Conservation (phyloP, 37 sponge, comb jelly and placozoan genomes). For the Agelas oroides region DNA sequence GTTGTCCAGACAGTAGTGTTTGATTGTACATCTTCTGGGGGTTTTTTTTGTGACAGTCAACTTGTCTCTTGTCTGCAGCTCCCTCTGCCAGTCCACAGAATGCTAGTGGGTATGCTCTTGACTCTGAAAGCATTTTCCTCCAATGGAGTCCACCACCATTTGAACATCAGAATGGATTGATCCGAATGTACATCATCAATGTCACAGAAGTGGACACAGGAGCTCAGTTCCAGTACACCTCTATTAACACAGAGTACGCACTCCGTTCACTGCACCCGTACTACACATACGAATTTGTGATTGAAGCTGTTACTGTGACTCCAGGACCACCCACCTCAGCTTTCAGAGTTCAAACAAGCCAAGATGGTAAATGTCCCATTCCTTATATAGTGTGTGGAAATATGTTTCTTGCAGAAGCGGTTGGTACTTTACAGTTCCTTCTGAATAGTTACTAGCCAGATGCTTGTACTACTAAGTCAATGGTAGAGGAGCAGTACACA, state of each 20-base stretch:
- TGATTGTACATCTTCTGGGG: no score
- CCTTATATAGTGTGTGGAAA: no score
- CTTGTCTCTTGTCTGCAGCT: neutral
- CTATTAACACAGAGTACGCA: neutral
- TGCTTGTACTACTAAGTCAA: no score
- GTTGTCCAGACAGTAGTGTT: no score
- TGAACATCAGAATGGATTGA: conserved; percentile 25
- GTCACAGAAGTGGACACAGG: conserved; percentile 6
- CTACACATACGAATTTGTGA: conserved; percentile 26
- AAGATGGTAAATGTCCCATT: conserved; percentile 29
- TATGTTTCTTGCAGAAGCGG: no score
- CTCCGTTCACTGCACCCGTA: conserved; percentile 39
- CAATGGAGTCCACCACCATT: conserved; percentile 34
- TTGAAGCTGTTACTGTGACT: conserved; percentile 15
- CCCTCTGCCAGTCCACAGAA: conserved; percentile 16
- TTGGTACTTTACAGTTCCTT: no score
- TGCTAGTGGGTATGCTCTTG: neutral
- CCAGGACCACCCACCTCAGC: neutral
- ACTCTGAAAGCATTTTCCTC: conserved; percentile 3
- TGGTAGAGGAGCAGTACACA: no score
- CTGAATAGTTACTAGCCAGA: no score
- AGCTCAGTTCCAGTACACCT: neutral
- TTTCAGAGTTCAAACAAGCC: neutral
- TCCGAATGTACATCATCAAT: conserved; percentile 19
- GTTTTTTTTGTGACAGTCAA: neutral